Percentiles rank a stretch among this genome's conserved stretches.
Conservation (phyloP, 2,797 vertebrate species). For the Intellagama lesueurii region DNA sequence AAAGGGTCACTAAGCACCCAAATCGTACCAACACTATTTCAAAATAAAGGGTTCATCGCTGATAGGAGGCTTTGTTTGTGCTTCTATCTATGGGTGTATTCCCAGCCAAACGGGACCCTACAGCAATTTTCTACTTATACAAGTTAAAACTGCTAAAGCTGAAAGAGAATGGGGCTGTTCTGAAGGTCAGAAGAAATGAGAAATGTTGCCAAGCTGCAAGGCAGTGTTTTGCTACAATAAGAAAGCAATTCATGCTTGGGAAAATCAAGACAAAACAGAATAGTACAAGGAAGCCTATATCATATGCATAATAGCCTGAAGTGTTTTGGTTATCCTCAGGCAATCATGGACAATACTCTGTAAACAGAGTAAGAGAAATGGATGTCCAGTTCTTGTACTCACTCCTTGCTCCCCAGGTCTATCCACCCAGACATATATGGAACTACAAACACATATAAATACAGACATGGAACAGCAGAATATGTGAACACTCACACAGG, state of each 20-base stretch:
- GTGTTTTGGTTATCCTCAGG: neutral
- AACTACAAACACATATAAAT: too few relatives aligned
- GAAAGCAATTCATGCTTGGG: conserved; percentile 3
- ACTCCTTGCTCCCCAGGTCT: neutral
- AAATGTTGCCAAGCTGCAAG: neutral
- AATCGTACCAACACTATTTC: neutral
- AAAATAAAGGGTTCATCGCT: conserved; percentile 10
- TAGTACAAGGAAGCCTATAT: neutral
- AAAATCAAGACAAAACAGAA: neutral
- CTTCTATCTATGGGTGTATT: conserved; percentile 3
- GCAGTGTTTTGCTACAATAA: neutral
- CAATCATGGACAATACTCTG: neutral
- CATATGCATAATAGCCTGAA: neutral
- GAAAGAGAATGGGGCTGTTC: neutral
- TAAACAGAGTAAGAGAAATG: neutral
- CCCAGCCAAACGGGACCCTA: neutral
- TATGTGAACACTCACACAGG: too few relatives aligned
- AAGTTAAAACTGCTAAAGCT: neutral
- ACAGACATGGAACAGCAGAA: neutral
- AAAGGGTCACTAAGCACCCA: conserved; percentile 19
- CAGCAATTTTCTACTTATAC: neutral
- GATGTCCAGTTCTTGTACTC: neutral
- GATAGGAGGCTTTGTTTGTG: conserved; percentile 5
- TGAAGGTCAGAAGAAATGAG: conserved; percentile 16
- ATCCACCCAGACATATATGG: too few relatives aligned